Evolutionary conservation across 2,113 vertebrate species (phyloP), one percentile per base, ranked within the genome.

Genomic region (Rutilus rutilus): DNA sequence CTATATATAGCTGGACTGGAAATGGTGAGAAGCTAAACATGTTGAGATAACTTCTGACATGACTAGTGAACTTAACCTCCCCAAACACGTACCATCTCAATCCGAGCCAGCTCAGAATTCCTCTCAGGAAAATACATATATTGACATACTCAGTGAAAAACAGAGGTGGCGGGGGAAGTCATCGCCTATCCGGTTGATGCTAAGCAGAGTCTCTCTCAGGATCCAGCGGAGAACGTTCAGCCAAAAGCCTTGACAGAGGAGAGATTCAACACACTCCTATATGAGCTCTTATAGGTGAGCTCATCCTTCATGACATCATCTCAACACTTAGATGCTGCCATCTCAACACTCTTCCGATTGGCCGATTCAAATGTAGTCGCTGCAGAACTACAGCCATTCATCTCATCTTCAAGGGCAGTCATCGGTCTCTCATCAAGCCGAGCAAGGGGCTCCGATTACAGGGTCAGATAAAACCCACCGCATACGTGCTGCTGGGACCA

Each of bases 1-100:
- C 82, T 89, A 89, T 89, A 89, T 82, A 85, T 86, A 84, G 78
- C 78, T 64, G 39, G 74, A 74, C 67, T 84, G 86, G 65, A 86
- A 86, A 87, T 86, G 57, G 30, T 74, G 86, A 62, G 64, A 89
- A 89, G 84, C 36, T 33, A 71, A 87, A 84, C 1, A 15, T 88
- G 82, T 86, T 86, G 42, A 77, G 86, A 88, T 83, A 82, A 82
- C 84, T 67, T 57, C 84, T 84, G 69, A 88, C 86, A 86, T 33
- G 69, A 71, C 76, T 80, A 83, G 75, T 79, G 80, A 85, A 86
- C 77, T 69, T 42, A 75, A 80, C 71, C 80, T 85, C 54, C 69
- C 77, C 77, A 90, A 78, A 89, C 33, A 82, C 67, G 75, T 74
- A 78, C 52, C 50, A 83, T 86, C 81, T 86, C 59, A 6, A 73